A percentile compares a stretch with the other conserved stretches of the same genome.
phyloP scores from a whole-genome alignment of 35 echinoderm and acorn worm species.

The Apostichopus parvimensis region DNA sequence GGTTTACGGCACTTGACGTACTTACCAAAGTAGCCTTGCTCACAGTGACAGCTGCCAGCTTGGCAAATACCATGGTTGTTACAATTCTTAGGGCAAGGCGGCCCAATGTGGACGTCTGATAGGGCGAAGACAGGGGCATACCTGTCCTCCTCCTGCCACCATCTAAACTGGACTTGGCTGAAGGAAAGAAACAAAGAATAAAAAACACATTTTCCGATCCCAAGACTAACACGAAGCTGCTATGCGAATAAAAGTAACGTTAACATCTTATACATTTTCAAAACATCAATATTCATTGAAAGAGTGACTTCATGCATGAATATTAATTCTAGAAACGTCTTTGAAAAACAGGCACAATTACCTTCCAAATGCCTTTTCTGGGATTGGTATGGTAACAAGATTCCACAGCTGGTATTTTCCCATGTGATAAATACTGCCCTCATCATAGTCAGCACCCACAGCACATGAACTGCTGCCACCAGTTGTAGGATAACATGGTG shows the following conservation, averaged over 20 bases:
- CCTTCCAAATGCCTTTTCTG: constrained; percentile 50
- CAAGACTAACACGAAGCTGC: background rate
- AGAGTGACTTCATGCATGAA: no score
- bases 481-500: constrained; percentile 71
- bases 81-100: constrained; percentile 72
- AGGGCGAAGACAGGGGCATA: constrained; percentile 78
- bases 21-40: constrained; percentile 79
- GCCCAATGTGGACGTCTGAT: constrained; percentile 80
- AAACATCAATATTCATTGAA: no score
- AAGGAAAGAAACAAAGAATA: background rate
- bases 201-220: background rate
- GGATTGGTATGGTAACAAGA: constrained; percentile 68
- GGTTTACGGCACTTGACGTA: background rate
- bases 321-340: background rate
- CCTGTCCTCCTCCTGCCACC: constrained; percentile 69
- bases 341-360: background rate
- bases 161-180: constrained; percentile 86
- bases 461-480: constrained; percentile 48
- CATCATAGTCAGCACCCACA: constrained; percentile 37
- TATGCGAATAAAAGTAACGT: no score
- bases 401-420: constrained; percentile 79
- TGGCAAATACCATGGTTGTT: constrained; percentile 86
- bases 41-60: constrained; percentile 78
- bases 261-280: no score
- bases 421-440: constrained; percentile 95